A percentile compares a stretch with the other conserved stretches of the same genome.
Evolutionary conservation across 2,113 vertebrate species (phyloP).

Genomic region (Peucedramus taeniatus): DNA sequence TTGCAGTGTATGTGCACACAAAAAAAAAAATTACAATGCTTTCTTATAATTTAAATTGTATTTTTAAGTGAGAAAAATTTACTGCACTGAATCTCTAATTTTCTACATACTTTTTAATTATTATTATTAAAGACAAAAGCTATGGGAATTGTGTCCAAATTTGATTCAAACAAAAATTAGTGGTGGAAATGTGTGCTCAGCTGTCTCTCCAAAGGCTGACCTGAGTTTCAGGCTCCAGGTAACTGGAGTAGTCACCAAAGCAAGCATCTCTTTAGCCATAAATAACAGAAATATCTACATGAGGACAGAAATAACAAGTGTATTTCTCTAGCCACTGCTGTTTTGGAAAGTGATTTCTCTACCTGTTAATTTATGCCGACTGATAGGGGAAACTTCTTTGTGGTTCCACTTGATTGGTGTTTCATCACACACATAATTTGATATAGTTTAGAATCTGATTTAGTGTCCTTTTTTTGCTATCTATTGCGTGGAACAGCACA

Average conservation of each 20-base stretch:
- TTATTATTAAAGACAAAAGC: neutral
- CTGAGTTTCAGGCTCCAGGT: neutral
- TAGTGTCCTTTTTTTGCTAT: neutral
- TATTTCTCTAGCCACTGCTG: neutral
- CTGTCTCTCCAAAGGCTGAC: neutral
- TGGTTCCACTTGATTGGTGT: neutral
- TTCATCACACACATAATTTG: neutral
- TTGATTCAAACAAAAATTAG: neutral
- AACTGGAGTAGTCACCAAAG: neutral
- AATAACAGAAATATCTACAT: neutral
- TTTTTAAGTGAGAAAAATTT: constrained; percentile 61
- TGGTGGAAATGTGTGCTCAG: neutral
- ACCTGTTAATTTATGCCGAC: neutral
- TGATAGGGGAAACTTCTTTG: neutral
- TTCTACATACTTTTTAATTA: neutral
- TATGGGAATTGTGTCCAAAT: neutral
- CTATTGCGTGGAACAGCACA: neutral
- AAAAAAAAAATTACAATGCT: constrained; percentile 54
- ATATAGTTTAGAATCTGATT: neutral
- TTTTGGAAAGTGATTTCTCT: neutral
- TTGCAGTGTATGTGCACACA: neutral
- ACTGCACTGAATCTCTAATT: constrained; percentile 22
- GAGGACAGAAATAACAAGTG: neutral
- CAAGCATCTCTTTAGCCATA: neutral
- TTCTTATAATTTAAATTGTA: constrained; percentile 70